Conservation (phyloP, 1,140 invertebrate genomes). For the Eriosoma lanigerum region DNA sequence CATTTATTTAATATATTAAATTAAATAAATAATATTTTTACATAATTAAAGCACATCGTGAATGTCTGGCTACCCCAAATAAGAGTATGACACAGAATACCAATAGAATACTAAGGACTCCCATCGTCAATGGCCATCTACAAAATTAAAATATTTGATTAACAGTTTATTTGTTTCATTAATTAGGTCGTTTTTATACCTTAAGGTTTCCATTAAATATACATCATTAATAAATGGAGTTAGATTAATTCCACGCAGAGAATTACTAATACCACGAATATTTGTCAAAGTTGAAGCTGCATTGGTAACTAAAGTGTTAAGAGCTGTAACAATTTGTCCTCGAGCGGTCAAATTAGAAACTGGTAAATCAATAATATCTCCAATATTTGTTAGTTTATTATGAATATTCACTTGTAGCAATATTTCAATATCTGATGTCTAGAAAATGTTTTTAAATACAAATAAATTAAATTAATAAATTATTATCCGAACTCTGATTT, state of each 20-base stretch:
- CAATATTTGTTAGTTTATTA: slow-evolving; percentile 68
- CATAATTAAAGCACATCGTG: slow-evolving; percentile 79
- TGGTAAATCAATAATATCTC: slow-evolving; percentile 73
- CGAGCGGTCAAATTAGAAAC: slow-evolving; percentile 74
- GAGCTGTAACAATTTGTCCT: slow-evolving; percentile 65
- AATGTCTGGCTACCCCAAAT: slow-evolving; percentile 79
- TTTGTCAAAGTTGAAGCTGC: slow-evolving; percentile 70
- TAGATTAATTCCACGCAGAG: slow-evolving; percentile 69
- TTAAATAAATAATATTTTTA: slow-evolving; percentile 59
- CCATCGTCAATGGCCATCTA: slow-evolving; percentile 79
- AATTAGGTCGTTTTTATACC: slow-evolving; percentile 27
- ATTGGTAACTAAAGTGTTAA: slow-evolving; percentile 71
- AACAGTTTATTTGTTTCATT: slow-evolving; percentile 11
- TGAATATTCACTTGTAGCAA: slow-evolving; percentile 70
- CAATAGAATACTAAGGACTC: slow-evolving; percentile 72
- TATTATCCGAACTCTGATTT: neutral
- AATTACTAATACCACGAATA: slow-evolving; percentile 72
- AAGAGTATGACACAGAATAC: slow-evolving; percentile 78
- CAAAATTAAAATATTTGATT: slow-evolving; percentile 53
- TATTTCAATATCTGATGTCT: slow-evolving; percentile 62
- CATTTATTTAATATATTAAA: neutral
- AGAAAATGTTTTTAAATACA: slow-evolving; percentile 52
- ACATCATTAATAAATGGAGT: slow-evolving; percentile 62
- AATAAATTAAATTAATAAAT: neutral
- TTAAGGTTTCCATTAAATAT: slow-evolving; percentile 54